Percentiles rank a stretch among this genome's conserved stretches.
Evolutionary conservation across 2,888 invertebrate genomes (phyloP).

Genomic region (Elmis aenea): DNA sequence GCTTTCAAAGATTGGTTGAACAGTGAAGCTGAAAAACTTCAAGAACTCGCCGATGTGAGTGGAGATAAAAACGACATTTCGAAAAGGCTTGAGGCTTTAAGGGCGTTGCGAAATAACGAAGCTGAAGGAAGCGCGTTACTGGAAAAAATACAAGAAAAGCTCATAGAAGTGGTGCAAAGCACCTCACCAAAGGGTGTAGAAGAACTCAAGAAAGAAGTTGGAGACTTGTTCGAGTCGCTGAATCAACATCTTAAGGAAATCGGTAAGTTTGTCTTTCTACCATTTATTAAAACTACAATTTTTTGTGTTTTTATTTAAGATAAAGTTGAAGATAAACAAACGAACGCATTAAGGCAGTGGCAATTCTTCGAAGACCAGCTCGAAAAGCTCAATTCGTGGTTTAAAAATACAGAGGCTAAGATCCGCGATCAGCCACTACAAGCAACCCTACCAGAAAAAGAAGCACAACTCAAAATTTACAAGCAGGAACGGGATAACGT

Average conservation of each 20-base stretch:
- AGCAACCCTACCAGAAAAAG: constrained; percentile 76
- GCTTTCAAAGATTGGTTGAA: constrained; percentile 79
- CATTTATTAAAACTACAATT: too few species aligned
- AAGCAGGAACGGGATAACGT: constrained; percentile 73
- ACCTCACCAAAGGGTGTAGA: constrained; percentile 77
- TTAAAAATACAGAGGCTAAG: constrained; percentile 75
- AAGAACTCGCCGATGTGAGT: constrained; percentile 74
- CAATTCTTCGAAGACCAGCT: constrained; percentile 77
- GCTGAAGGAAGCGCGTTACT: constrained; percentile 62
- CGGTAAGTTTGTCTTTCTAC: too few species aligned
- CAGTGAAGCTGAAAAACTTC: constrained; percentile 71
- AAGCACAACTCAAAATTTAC: constrained; percentile 65
- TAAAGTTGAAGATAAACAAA: constrained; percentile 67
- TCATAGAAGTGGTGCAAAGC: constrained; percentile 63
- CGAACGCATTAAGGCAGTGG: constrained; percentile 76
- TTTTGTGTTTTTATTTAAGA: constrained; percentile 42
- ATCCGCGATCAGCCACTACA: constrained; percentile 83
- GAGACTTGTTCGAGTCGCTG: constrained; percentile 61
- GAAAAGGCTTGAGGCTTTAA: constrained; percentile 63
- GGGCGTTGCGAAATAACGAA: constrained; percentile 60
- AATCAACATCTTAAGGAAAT: constrained; percentile 64
- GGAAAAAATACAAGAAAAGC: constrained; percentile 63
- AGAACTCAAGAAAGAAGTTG: constrained; percentile 67
- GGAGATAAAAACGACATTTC: constrained; percentile 82
- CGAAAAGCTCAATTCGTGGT: constrained; percentile 80